phyloP scores from a whole-genome alignment of 2,797 vertebrate genomes.

The Emydoidea blandingii region DNA sequence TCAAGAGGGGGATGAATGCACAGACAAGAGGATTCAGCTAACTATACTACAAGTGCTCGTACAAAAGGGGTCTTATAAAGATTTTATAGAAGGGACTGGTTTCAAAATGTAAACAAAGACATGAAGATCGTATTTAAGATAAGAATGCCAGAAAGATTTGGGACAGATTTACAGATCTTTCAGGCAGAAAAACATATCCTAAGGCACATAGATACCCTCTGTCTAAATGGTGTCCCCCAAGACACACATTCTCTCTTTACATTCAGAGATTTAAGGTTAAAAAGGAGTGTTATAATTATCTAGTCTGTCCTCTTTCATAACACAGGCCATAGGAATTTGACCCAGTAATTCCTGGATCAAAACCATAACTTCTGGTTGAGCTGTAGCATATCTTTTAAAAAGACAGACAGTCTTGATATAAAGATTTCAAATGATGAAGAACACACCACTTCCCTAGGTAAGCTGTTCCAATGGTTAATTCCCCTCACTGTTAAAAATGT shows the following conservation, averaged over 20 bases:
- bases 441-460: neutral
- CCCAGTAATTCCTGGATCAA: neutral
- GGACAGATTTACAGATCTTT: neutral
- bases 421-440: neutral
- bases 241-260: neutral
- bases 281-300: neutral
- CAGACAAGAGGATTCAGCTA: neutral
- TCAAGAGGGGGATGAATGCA: neutral
- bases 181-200: neutral
- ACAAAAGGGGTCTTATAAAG: neutral
- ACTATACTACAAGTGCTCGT: neutral
- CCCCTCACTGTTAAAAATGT: neutral
- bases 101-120: neutral
- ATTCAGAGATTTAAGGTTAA: neutral
- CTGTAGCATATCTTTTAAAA: constrained; percentile 18
- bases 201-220: neutral
- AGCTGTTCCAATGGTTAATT: constrained; percentile 17
- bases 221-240: neutral
- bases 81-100: neutral
- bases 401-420: neutral
- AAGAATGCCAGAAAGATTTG: neutral
- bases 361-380: neutral
- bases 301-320: neutral
- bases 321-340: neutral
- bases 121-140: neutral